Conservation (phyloP, 2,797 vertebrate genomes). For the Enteromius unitaeniatus region DNA sequence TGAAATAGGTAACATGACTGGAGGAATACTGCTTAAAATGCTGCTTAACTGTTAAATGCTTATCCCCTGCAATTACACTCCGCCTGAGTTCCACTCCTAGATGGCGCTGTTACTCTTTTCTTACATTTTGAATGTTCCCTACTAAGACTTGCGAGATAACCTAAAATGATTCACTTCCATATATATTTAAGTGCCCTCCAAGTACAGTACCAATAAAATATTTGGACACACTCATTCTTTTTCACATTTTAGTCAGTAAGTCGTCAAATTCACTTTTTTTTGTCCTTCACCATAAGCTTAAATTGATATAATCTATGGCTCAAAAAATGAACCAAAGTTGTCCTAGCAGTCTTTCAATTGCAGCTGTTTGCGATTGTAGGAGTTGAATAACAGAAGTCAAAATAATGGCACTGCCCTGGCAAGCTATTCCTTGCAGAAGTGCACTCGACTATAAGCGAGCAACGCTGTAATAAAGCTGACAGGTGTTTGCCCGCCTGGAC, state of each 20-base stretch:
- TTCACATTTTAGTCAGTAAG: not conserved
- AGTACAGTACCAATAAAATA: not conserved
- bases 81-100: not conserved
- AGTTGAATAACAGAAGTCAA: not conserved
- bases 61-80: not conserved
- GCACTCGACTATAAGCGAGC: not conserved
- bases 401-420: not conserved
- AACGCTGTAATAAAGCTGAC: constrained; percentile 25
- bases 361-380: not conserved
- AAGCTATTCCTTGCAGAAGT: not conserved
- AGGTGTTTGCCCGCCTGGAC: constrained; percentile 46
- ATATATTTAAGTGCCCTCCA: not conserved
- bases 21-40: not conserved
- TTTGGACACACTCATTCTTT: not conserved
- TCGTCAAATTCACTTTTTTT: not conserved
- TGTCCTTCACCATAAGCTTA: too few relatives aligned
- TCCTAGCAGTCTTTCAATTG: too few relatives aligned
- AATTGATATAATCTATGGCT: too few relatives aligned
- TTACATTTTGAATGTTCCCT: not conserved
- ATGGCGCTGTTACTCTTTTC: constrained; percentile 24
- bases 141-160: not conserved
- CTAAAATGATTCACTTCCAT: not conserved
- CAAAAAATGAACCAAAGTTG: too few relatives aligned
- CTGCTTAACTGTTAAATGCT: not conserved
- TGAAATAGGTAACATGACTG: not conserved